Conservation (phyloP, 2,797 vertebrate species). For the Typhlichthys eigenmanni region DNA sequence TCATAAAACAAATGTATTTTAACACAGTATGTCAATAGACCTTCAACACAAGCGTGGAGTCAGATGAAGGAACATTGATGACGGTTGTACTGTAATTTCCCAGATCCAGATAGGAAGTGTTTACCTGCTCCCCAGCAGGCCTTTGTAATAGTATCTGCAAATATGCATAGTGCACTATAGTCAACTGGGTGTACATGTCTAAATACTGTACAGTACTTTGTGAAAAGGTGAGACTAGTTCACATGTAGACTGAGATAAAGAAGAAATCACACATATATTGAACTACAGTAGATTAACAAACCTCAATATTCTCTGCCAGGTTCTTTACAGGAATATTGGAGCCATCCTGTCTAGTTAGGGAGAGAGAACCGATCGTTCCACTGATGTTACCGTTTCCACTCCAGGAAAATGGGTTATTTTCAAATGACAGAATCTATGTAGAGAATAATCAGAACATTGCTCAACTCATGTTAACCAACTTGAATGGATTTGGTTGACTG, state of each 20-base stretch:
- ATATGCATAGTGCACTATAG: neutral
- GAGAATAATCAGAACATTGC: neutral
- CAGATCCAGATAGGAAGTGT: constrained; percentile 77
- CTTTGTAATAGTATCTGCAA: constrained; percentile 84
- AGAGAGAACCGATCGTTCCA: constrained; percentile 78
- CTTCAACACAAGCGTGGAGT: constrained; percentile 80
- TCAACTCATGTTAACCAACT: neutral
- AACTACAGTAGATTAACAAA: constrained; percentile 45
- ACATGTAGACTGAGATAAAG: too few species aligned
- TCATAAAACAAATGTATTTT: too few species aligned
- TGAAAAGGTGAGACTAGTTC: too few species aligned
- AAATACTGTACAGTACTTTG: too few species aligned
- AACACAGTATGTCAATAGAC: constrained; percentile 18
- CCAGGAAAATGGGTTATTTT: constrained; percentile 83
- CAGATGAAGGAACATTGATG: constrained; percentile 76
- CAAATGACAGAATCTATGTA: constrained; percentile 85
- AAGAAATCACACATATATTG: neutral
- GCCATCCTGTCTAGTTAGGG: constrained; percentile 78
- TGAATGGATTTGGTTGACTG: too few species aligned
- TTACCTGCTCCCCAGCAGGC: constrained; percentile 53
- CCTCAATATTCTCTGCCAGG: constrained; percentile 84
- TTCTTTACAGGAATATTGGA: constrained; percentile 77
- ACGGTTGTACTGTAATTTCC: constrained; percentile 76
- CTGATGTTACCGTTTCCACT: constrained; percentile 72
- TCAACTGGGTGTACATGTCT: neutral